phyloP scores from a whole-genome alignment of 2,888 invertebrate genomes.

The Archips xylosteana region DNA sequence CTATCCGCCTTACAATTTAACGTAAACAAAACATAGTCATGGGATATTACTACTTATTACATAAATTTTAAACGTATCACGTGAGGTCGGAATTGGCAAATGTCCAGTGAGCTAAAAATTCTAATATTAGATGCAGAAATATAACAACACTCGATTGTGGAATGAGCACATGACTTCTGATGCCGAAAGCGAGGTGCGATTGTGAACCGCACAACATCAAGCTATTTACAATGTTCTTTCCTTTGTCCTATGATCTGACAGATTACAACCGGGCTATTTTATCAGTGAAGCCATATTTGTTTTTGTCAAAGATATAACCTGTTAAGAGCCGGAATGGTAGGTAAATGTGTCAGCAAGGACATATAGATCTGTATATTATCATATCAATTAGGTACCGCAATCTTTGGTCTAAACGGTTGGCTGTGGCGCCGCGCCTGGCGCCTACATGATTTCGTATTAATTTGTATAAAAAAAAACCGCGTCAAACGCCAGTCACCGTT shows the following conservation, averaged over 20 bases:
- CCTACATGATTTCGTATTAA: neutral
- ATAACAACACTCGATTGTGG: conserved; percentile 67
- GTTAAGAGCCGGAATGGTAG: neutral
- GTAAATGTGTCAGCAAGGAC: conserved; percentile 4
- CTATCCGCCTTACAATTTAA: conserved; percentile 11
- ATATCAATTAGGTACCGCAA: neutral
- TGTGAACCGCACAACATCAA: conserved; percentile 16
- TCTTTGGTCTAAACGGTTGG: neutral
- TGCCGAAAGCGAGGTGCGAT: conserved; percentile 53
- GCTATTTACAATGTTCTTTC: conserved; percentile 26
- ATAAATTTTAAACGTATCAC: conserved; percentile 62
- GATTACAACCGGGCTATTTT: conserved; percentile 25
- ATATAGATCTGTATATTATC: neutral
- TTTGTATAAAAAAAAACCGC: neutral
- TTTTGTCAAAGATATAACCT: conserved; percentile 29
- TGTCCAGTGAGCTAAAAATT: conserved; percentile 78
- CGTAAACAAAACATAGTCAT: conserved; percentile 35
- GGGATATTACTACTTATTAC: conserved; percentile 40
- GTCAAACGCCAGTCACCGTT: neutral
- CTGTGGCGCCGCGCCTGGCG: conserved; percentile 7
- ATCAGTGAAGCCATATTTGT: conserved; percentile 9
- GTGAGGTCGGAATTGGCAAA: conserved; percentile 72
- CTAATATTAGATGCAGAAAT: conserved; percentile 82
- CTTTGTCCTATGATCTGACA: conserved; percentile 28
- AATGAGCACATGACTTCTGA: conserved; percentile 77